Percentiles rank a stretch among this genome's conserved stretches.
Conservation (phyloP, 2,888 invertebrate species). For the Stegana nigrithorax region DNA sequence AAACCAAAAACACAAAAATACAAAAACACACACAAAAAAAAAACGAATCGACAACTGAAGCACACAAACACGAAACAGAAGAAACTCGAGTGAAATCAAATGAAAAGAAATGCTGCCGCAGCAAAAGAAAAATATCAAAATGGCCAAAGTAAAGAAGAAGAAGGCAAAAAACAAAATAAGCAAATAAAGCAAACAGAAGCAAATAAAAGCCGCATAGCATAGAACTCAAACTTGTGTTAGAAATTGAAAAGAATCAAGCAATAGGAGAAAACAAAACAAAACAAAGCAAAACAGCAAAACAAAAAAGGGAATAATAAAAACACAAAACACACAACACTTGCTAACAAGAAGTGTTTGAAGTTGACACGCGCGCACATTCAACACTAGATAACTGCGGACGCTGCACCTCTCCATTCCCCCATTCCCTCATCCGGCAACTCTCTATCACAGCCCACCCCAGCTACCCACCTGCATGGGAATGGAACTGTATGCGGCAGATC, state of each 20-base stretch:
- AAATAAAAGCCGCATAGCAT: background rate
- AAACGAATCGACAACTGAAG: background rate
- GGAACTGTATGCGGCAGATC: background rate
- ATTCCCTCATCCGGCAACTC: too few species aligned
- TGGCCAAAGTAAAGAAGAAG: background rate
- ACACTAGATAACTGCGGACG: too few species aligned
- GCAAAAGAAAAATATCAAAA: constrained; percentile 1
- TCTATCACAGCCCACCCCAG: too few species aligned
- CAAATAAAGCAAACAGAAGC: background rate
- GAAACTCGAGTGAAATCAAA: constrained; percentile 10
- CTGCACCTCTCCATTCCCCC: too few species aligned
- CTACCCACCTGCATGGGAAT: too few species aligned
- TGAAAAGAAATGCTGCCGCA: constrained; percentile 8
- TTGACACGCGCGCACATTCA: constrained; percentile 38
- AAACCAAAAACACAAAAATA: too few species aligned
- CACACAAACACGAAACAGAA: background rate
- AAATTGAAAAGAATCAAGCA: constrained; percentile 15
- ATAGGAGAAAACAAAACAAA: constrained; percentile 25
- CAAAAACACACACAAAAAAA: background rate
- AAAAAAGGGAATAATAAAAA: constrained; percentile 31
- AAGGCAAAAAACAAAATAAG: background rate
- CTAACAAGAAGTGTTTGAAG: constrained; percentile 49
- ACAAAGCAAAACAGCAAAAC: constrained; percentile 29
- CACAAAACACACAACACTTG: constrained; percentile 39
- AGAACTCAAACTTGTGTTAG: background rate